Base-by-base conservation (phyloP, 2,797 vertebrate species). In the Typhlichthys eigenmanni region DNA sequence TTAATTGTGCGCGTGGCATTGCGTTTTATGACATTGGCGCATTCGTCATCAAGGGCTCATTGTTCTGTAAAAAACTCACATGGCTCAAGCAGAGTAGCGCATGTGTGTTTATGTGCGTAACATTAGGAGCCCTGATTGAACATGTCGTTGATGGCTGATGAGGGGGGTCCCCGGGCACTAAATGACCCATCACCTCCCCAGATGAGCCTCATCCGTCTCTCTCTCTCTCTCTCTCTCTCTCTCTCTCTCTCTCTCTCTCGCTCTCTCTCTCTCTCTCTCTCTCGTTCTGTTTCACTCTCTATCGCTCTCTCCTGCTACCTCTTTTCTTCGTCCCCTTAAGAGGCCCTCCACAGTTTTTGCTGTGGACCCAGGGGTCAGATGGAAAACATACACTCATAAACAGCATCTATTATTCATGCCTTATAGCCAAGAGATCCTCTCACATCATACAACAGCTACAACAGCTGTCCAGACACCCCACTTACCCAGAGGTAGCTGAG, bases 331-430 rank as follows among this genome's bases (percentile, higher is more conserved):
- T 67, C 80, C 84, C 78, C 85, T 85, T 87, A 87, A 88, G 89
- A 90, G 87, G 84, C 78, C 79, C 73, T 71, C 86, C 85, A 72
- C 77, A 86, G 84, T 90, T 92, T 89, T 88, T 69, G 69, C 82
- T 85, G 86, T 72, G 89, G 91, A 91, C 93, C 91, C 92, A 91
- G 87, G 93, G 93, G 93, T 93, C 92, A 93, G 91, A 92, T 93
- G 90, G 93, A 93, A 93, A 92, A 92, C 91, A 88, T 91, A 91
- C 91, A 92, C 91, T 93, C 92, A 93, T 92, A 93, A 94, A 94
- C 92, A 93, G 88, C 90, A 93, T 94, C 84, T 93, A 94, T 94
- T 93, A 93, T 94, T 94, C 87, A 94, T 91, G 83, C 69, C 67
- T 72, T 77, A 78, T 83, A 88, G 86, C 87, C 87, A 81, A 66